Base-by-base conservation (phyloP, 2,888 invertebrate genomes). In the Abrostola tripartita region DNA sequence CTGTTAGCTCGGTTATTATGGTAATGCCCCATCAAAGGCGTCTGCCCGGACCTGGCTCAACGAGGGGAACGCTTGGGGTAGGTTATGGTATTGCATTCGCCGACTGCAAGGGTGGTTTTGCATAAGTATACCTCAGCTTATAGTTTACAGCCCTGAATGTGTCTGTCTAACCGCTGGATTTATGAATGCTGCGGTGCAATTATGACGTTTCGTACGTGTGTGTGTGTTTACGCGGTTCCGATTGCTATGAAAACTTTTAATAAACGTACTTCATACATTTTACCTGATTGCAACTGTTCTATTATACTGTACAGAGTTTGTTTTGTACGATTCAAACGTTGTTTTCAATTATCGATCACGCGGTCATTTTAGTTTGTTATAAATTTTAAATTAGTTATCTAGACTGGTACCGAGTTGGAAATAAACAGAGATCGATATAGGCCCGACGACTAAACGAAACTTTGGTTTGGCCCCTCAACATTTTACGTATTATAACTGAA, bases 81-180 rank as follows among this genome's bases (percentile, higher is more conserved):
- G 93, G 92, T 89, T 92, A 91, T 92, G 91, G 92, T 83, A 88
- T 89, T 93, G 93, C 92, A 93, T 89, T 90, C 88, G 88, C 88
- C 87, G 83, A 87, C 85, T 91, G 92, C 92, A 91, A 88, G 89
- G 91, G 91, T 87, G 92, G 90, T 88, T 89, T 88, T 89, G 89
- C 90, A 91, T 90, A 91, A 92, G 85, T 90, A 90, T 86, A 90
- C 86, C 84, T 82, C 76, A 41, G 80, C 85, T 79, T 87, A 85
- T 88, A 89, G 85, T 87, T 83, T 85, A 83, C 85, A 83, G 84
- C 81, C 84, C 85, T 83, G 85, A 85, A 86, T 88, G 87, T 91
- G 90, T 90, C 90, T 91, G 91, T 90, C 89, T 91, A 88, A 89
- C 85, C 85, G 83, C 82, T 82, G 85, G 88, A 90, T 92, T 90